phyloP scores from a whole-genome alignment of 1,140 invertebrate species.

The Goniozus legneri region DNA sequence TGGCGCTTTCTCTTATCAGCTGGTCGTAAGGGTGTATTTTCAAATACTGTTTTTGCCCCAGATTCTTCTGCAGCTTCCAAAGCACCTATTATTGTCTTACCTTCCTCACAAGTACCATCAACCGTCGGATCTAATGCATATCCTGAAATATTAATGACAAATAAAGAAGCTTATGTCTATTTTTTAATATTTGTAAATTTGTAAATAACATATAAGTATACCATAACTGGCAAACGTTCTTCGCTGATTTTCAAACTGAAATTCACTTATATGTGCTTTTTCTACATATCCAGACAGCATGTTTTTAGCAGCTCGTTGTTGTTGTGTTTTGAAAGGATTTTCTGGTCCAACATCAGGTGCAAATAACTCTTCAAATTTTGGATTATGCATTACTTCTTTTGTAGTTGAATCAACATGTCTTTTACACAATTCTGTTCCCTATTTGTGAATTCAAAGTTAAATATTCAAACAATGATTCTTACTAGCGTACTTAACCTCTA shows the following conservation, averaged over 20 bases:
- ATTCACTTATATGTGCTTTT: slow-evolving; percentile 91
- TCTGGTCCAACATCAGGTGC: slow-evolving; percentile 87
- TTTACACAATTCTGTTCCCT: slow-evolving; percentile 58
- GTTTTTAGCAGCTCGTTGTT: slow-evolving; percentile 84
- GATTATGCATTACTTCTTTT: slow-evolving; percentile 85
- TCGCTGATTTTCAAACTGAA: slow-evolving; percentile 97
- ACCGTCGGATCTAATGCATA: slow-evolving; percentile 93
- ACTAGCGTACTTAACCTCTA: neutral
- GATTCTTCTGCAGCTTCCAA: slow-evolving; percentile 60
- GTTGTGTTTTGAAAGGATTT: slow-evolving; percentile 88
- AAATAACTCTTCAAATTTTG: slow-evolving; percentile 94
- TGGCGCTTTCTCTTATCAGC: slow-evolving; percentile 86
- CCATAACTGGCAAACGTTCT: slow-evolving; percentile 92
- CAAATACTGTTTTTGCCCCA: slow-evolving; percentile 85
- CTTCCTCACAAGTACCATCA: slow-evolving; percentile 61
- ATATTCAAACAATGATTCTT: neutral
- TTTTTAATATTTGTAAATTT: neutral
- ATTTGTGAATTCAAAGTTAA: slow-evolving; percentile 1
- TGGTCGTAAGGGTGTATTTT: slow-evolving; percentile 68
- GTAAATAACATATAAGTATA: too few species aligned
- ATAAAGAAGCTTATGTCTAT: neutral
- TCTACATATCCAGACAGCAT: slow-evolving; percentile 94
- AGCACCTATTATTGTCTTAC: slow-evolving; percentile 68
- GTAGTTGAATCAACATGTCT: slow-evolving; percentile 68
- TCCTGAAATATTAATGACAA: slow-evolving; percentile 53